A percentile compares a stretch with the other conserved stretches of the same genome.
Evolutionary conservation across 2,113 vertebrate genomes (phyloP).

Genomic region (Notarius lentiginosus): DNA sequence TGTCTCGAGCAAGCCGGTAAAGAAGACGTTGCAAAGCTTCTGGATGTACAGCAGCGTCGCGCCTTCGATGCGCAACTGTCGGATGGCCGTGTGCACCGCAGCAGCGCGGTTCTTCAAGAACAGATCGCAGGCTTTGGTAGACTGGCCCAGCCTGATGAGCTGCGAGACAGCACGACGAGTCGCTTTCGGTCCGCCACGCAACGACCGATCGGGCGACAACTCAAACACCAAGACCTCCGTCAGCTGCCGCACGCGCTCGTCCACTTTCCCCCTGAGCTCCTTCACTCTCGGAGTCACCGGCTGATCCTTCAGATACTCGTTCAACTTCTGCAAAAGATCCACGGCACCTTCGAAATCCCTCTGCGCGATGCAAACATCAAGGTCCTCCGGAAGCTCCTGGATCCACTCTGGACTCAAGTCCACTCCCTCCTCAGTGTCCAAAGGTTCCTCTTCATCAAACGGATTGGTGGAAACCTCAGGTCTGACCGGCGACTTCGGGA

Average conservation of each 20-base stretch:
- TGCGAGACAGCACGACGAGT: constrained; percentile 94
- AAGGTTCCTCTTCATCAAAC: constrained; percentile 75
- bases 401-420: constrained; percentile 92
- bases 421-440: constrained; percentile 74
- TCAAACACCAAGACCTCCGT: constrained; percentile 95
- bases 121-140: constrained; percentile 94
- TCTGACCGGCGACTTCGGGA: constrained; percentile 63
- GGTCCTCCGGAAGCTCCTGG: constrained; percentile 92
- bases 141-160: constrained; percentile 90
- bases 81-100: constrained; percentile 90
- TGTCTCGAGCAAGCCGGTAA: constrained; percentile 92
- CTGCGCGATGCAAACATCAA: constrained; percentile 97
- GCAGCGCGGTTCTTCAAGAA: constrained; percentile 91
- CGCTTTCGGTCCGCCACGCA: constrained; percentile 89
- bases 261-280: constrained; percentile 84
- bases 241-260: constrained; percentile 88
- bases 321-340: constrained; percentile 92
- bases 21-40: constrained; percentile 98
- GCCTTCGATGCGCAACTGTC: constrained; percentile 94
- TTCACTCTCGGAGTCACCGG: constrained; percentile 81
- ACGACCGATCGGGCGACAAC: constrained; percentile 88
- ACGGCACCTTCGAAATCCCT: constrained; percentile 96
- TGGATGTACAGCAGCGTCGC: constrained; percentile 97
- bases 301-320: constrained; percentile 84
- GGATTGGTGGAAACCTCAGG: constrained; percentile 80